A percentile compares a stretch with the other conserved stretches of the same genome.
phyloP scores from a whole-genome alignment of 2,888 invertebrate genomes.

The Mythimna lalbum region DNA sequence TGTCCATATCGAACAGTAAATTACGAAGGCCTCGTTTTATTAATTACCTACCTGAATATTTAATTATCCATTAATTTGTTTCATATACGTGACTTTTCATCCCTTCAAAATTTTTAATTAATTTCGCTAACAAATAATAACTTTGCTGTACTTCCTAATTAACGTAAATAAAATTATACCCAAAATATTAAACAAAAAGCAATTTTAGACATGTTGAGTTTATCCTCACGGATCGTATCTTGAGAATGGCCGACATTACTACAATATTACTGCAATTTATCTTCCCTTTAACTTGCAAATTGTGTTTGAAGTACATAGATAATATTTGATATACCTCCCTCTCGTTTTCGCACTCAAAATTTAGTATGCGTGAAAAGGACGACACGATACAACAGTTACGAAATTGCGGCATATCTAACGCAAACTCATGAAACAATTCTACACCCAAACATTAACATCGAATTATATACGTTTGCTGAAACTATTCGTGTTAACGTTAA shows the following conservation, averaged over 20 bases:
- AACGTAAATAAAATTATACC: conserved; percentile 35
- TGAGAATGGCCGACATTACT: conserved; percentile 41
- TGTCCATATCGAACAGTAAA: neutral
- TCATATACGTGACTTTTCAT: neutral
- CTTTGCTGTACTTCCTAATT: conserved; percentile 5
- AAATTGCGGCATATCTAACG: conserved; percentile 60
- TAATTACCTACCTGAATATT: neutral
- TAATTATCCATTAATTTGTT: neutral
- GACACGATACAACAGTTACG: conserved; percentile 41
- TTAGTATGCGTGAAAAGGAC: conserved; percentile 25
- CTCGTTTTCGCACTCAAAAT: conserved; percentile 34
- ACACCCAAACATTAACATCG: conserved; percentile 64
- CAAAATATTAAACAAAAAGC: conserved; percentile 33
- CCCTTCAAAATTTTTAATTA: conserved; percentile 21
- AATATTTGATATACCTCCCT: conserved; percentile 48
- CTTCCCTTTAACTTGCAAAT: conserved; percentile 55
- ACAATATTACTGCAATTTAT: conserved; percentile 60
- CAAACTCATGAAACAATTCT: conserved; percentile 64
- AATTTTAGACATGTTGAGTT: conserved; percentile 33
- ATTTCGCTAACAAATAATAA: conserved; percentile 23
- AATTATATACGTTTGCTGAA: conserved; percentile 61
- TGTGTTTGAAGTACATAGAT: conserved; percentile 57
- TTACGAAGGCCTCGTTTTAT: neutral
- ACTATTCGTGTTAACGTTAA: conserved; percentile 67
- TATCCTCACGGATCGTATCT: conserved; percentile 36